Evolutionary conservation across 2,888 invertebrate genomes (phyloP), one percentile per base, ranked within the genome.

Genomic region (Coleophora deauratella): DNA sequence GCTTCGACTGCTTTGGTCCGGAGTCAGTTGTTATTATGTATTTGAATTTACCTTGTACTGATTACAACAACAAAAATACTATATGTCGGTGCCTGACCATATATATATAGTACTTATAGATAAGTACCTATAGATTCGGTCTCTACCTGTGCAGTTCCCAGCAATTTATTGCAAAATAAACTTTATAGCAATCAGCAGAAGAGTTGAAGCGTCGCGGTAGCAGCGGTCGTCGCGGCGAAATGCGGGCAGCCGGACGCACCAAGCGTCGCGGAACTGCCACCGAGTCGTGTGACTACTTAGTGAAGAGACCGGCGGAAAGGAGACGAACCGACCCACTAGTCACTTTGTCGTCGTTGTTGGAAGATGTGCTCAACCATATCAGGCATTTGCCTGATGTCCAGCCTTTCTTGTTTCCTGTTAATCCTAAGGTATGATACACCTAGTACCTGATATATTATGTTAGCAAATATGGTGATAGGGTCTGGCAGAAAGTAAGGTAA

Each of bases 271-370:
- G 78, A 1, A 70, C 73, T 1, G 67, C 63, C 1, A 69, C 71
- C 27, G 84, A 84, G 45, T 60, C 79, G 0, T 82, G 93, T 74
- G 98, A 98, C 80, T 98, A 98, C 61, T 81, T 98, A 4, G 96
- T 95, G 54, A 88, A 91, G 13, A 88, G 92, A 53, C 93, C 95
- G 0, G 95, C 96, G 0, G 97, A 99, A 66, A 84, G 99, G 7
- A 87, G 97, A 0, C 88, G 99, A 33, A 97, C 98, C 0, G 99
- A 99, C 82, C 99, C 99, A 0, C 91, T 98, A 1, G 98, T 99
- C 10, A 97, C 98, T 0, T 79, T 99, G 41, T 95, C 97, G 0
- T 94, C 96, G 0, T 91, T 98, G 50, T 82, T 98, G 34, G 98
- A 99, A 66, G 91, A 91, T 41, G 96, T 99, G 43, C 81, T 98